Base-by-base conservation (phyloP, 1,140 invertebrate genomes). In the Akabosia matsudoensis region DNA sequence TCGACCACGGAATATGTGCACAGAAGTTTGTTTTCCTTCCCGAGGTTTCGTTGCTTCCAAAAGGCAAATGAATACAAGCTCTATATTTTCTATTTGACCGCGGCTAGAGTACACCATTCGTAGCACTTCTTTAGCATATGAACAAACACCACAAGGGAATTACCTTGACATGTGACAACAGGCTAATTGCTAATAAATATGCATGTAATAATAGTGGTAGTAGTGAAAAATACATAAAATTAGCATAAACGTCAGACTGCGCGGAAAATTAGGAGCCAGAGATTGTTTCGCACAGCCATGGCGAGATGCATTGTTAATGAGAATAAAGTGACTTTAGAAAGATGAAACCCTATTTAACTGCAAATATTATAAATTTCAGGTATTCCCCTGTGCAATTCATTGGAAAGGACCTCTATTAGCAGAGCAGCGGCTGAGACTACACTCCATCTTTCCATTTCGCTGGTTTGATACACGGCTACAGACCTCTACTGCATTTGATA, bases 311-410 rank as follows among this genome's bases (percentile, higher is more conserved):
- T 45, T 45, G 37, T 45, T 45, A 45, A 18, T 45, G 18, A 45
- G 37, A 45, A 45, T 10, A 45, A 7, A 18, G 37, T 45, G 37
- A 10, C 18, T 45, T 7, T 45, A 45, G 7, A 10, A 22, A 3
- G 54, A 56, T 4, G 22, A 4, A 24, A 22, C 4, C 54, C 24
- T 22, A 13, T 56, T 56, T 56, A 56, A 56, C 24, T 56, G 54
- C 54, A 56, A 56, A 56, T 56, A 56, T 13, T 56, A 56, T 56
- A 56, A 56, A 56, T 56, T 56, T 56, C 54, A 56, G 54, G 54
- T 56, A 56, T 56, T 56, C 54, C 37, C 54, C 22, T 56, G 54
- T 56, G 54, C 37, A 56, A 7, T 56, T 56, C 54, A n/a, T 22
- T 10, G 10, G 54, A 56, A 56, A 56, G 54, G 10, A 56, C 54